A percentile compares a stretch with the other conserved stretches of the same genome.
These are phyloP conservation scores for Ramphastos sulfuratus DNA, from an alignment of 2,113 vertebrate species.

Conservation along the genomic window DNA sequence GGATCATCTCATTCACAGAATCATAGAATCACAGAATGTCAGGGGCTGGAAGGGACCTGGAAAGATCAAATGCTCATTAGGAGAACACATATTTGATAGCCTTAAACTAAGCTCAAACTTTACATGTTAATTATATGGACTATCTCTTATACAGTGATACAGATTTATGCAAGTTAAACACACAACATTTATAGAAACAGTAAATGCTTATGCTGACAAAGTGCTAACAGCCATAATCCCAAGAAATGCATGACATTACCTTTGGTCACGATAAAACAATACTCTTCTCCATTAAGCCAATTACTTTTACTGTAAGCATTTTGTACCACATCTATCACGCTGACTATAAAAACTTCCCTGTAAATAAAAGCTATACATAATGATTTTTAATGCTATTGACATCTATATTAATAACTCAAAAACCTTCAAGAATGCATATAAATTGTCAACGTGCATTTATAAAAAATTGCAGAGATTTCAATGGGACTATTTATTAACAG, in stretches of 20 bases:
- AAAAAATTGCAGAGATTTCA: neutral
- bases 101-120: constrained; percentile 5
- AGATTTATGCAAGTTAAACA: constrained; percentile 25
- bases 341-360: neutral
- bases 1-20: too few species aligned
- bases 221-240: neutral
- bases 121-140: neutral
- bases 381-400: neutral
- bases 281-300: neutral
- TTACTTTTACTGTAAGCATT: neutral
- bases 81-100: constrained; percentile 3
- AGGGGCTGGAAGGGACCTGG: too few species aligned
- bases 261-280: neutral
- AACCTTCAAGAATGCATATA: neutral
- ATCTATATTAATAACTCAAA: neutral
- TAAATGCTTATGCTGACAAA: neutral
- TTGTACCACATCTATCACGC: neutral
- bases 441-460: neutral
- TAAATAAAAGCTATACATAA: neutral
- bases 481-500: neutral
- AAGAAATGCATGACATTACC: neutral
- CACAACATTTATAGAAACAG: neutral
- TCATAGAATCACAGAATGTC: neutral
- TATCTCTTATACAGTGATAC: neutral
- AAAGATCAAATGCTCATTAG: neutral